phyloP scores from a whole-genome alignment of 2,113 vertebrate species.

The Martes martes region DNA sequence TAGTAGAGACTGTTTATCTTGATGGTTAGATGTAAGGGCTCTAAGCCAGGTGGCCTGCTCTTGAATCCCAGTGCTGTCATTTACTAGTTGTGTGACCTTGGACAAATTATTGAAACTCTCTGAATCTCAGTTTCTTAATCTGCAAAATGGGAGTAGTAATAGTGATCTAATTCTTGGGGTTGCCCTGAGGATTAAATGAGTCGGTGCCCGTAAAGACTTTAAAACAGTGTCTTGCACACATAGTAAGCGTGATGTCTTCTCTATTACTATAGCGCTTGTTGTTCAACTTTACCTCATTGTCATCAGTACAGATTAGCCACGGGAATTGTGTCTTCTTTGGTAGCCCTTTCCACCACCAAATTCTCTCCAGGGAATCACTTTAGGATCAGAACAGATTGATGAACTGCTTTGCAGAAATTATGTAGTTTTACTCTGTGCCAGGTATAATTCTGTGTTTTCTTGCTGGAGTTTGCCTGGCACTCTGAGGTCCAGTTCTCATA shows the following conservation, averaged over 20 bases:
- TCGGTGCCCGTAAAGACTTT: not conserved
- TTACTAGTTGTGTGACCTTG: not conserved
- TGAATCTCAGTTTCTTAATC: slow-evolving; percentile 18
- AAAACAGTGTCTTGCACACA: not conserved
- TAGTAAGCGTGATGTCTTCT: not conserved
- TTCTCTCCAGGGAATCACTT: not conserved
- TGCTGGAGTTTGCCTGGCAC: slow-evolving; percentile 1
- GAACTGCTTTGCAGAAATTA: slow-evolving; percentile 29
- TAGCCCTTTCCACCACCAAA: not conserved
- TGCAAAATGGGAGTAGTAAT: not conserved
- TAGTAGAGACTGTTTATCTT: not conserved
- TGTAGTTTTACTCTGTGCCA: not conserved
- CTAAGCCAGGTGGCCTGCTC: not conserved
- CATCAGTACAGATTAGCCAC: not conserved
- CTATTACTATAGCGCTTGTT: not conserved
- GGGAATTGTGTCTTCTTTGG: not conserved
- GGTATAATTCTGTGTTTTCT: not conserved
- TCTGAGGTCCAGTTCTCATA: slow-evolving; percentile 21
- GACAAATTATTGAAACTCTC: not conserved
- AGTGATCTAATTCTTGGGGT: not conserved
- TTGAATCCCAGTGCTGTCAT: not conserved
- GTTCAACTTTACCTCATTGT: not conserved
- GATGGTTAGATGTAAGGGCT: not conserved
- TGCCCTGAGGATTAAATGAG: slow-evolving; percentile 22
- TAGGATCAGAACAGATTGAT: not conserved